Evolutionary conservation across 2,113 vertebrate species (phyloP).

Genomic region (Hipposideros armiger): DNA sequence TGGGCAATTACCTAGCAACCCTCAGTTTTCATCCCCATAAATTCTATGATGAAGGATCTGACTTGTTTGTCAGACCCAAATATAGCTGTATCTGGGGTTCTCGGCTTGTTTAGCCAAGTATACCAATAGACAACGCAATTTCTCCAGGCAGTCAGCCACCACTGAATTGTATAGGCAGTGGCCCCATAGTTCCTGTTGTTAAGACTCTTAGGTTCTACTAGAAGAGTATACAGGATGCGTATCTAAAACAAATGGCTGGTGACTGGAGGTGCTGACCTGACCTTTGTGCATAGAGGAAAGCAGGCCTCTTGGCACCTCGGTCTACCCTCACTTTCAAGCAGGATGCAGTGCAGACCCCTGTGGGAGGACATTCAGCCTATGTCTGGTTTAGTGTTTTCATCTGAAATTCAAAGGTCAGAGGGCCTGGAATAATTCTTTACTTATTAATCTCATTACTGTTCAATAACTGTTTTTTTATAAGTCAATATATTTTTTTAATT

Average conservation of each 20-base stretch:
- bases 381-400: background rate
- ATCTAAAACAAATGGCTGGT: background rate
- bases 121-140: background rate
- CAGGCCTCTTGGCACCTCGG: too few relatives aligned
- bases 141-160: background rate
- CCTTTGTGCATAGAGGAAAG: background rate
- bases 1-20: background rate
- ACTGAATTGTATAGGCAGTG: background rate
- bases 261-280: background rate
- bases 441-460: background rate
- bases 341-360: background rate
- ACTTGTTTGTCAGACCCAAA: background rate
- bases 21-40: background rate
- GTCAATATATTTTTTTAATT: background rate
- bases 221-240: accelerated
- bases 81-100: background rate
- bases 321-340: background rate
- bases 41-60: background rate
- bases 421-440: background rate
- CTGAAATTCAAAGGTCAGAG: background rate
- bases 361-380: background rate
- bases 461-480: background rate
- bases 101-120: background rate
- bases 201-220: background rate
- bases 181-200: background rate